Percentiles rank a stretch among this genome's conserved stretches.
Conservation (phyloP, 2,888 invertebrate species). For the Andrena bicolor region DNA sequence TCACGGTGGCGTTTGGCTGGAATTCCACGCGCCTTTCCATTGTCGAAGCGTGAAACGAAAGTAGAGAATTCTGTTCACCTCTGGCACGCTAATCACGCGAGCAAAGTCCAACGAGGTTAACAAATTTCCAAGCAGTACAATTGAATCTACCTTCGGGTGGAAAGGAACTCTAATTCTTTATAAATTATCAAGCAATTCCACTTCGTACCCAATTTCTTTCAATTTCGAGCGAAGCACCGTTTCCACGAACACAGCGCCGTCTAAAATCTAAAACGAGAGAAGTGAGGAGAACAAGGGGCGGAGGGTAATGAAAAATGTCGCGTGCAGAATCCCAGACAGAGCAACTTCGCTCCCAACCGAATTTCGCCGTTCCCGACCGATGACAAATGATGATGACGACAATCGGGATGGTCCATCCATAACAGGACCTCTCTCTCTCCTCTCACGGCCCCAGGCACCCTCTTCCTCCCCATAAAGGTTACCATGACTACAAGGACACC, state of each 20-base stretch:
- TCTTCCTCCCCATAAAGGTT: slow-evolving; percentile 67
- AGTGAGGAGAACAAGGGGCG: not conserved
- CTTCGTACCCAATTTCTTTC: too few relatives aligned
- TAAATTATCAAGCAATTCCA: too few relatives aligned
- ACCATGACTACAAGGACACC: slow-evolving; percentile 79
- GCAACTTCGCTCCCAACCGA: slow-evolving; percentile 27
- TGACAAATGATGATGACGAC: slow-evolving; percentile 66
- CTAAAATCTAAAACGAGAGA: slow-evolving; percentile 1
- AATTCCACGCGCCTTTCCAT: slow-evolving; percentile 39
- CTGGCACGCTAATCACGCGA: slow-evolving; percentile 28
- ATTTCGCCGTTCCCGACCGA: slow-evolving; percentile 48
- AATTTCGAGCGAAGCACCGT: not conserved
- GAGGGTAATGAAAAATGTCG: slow-evolving; percentile 39
- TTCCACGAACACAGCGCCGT: not conserved
- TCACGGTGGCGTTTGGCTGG: slow-evolving; percentile 20
- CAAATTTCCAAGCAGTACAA: too few relatives aligned
- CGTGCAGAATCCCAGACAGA: slow-evolving; percentile 27
- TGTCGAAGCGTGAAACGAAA: slow-evolving; percentile 26
- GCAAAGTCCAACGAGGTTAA: not conserved
- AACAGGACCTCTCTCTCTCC: slow-evolving; percentile 3
- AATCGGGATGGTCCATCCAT: slow-evolving; percentile 20
- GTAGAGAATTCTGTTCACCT: slow-evolving; percentile 36
- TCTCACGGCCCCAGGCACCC: slow-evolving; percentile 14
- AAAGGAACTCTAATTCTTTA: too few relatives aligned
- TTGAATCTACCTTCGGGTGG: not conserved